These are phyloP conservation scores for Orthonevra nobilis DNA, from an alignment of 2,888 invertebrate genomes.

Conservation along the genomic window DNA sequence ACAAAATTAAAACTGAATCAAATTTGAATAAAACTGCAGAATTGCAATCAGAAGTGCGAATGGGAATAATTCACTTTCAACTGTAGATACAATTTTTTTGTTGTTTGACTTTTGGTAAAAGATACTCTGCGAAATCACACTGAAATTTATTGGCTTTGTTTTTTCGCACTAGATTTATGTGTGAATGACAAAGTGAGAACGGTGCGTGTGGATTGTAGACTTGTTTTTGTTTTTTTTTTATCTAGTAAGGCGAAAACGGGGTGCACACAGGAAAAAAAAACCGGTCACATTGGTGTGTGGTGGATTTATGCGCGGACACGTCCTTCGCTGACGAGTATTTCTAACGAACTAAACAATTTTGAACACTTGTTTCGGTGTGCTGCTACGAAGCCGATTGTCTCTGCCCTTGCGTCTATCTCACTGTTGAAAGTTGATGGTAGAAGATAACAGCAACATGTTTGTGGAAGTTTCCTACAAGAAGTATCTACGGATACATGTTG, in stretches of 20 bases:
- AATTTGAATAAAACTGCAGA: conserved; percentile 15
- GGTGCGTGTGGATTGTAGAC: conserved; percentile 28
- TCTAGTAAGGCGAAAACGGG: conserved; percentile 20
- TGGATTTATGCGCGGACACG: conserved; percentile 52
- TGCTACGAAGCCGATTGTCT: too few relatives aligned
- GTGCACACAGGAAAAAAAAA: conserved; percentile 51
- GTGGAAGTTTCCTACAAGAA: conserved; percentile 30
- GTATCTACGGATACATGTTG: conserved; percentile 19
- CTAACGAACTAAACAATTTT: conserved; percentile 60
- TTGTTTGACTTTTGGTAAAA: neutral
- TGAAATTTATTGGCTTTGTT: too few relatives aligned
- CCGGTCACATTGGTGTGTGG: conserved; percentile 46
- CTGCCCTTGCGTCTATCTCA: too few relatives aligned
- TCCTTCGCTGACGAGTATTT: conserved; percentile 59
- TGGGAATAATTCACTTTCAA: neutral
- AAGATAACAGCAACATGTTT: conserved; percentile 56
- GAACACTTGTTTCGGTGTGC: conserved; percentile 66
- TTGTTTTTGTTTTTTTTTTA: conserved; percentile 20
- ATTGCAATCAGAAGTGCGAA: neutral
- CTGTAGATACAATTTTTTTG: neutral
- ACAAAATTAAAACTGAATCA: neutral
- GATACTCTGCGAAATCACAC: too few relatives aligned
- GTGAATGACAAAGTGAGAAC: neutral
- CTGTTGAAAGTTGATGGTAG: neutral
- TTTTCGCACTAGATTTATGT: conserved; percentile 5